Base-by-base conservation (phyloP, 2,888 invertebrate genomes). In the Ectemnius lituratus region DNA sequence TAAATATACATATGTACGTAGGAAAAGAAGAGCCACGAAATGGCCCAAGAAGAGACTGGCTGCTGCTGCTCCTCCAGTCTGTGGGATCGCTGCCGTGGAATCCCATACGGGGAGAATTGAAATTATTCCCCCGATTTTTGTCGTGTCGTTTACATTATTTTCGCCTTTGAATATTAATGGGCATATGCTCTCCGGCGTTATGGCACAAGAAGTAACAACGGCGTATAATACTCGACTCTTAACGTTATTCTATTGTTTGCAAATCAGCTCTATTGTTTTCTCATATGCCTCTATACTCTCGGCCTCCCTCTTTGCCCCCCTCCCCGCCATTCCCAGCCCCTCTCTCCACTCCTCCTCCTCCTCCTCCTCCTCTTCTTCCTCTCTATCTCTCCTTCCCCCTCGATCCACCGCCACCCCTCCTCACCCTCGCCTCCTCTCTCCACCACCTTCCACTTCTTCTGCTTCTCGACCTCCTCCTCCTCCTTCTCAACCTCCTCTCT, bases 181-280 rank as follows among this genome's bases (percentile, higher is more conserved):
- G 89, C 90, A 90, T 90, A 90, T 90, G 90, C 89, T 87, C 88
- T 85, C 86, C 85, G 86, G 89, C 89, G 90, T 90, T 90, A 90
- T 90, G 89, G 89, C 90, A 88, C 86, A 88, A 88, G 88, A 89
- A 89, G 88, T 89, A 90, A 90, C 90, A 90, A 89, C 90, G 85
- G 88, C 89, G 88, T 89, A 90, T 90, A 90, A 90, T 90, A 90
- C 90, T 88, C 85, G 88, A 87, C 88, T 90, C 89, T 90, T 89
- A 90, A 90, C 90, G 90, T 90, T 90, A 90, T 90, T 90, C 90
- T 90, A 90, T 90, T 90, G 90, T 90, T 90, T 90, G 90, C 90
- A 90, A 90, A 90, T 90, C 90, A 90, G 89, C 86, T 90, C 90
- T 90, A 90, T 90, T 90, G 90, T 90, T 90, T 90, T 90, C 90